Percentiles rank a stretch among this genome's conserved stretches.
Conservation (phyloP, 2,888 invertebrate species). For the Iphiclides podalirius region DNA sequence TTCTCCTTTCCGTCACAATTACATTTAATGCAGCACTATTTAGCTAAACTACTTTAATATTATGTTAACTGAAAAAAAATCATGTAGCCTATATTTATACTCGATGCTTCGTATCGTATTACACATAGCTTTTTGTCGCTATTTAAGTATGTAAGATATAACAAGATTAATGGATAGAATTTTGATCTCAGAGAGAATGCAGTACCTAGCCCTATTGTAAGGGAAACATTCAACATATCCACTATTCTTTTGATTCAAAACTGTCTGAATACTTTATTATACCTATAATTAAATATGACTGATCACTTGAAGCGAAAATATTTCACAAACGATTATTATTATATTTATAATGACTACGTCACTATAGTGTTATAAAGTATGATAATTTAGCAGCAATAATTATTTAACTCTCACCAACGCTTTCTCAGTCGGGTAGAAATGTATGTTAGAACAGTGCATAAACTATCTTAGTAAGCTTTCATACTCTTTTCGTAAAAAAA, state of each 20-base stretch:
- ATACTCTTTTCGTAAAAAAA: neutral
- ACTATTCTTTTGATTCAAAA: constrained; percentile 7
- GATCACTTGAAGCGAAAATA: constrained; percentile 2
- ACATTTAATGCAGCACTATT: neutral
- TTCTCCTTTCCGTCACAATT: constrained; percentile 1
- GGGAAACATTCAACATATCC: constrained; percentile 14
- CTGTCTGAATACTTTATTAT: constrained; percentile 1
- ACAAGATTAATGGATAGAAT: neutral
- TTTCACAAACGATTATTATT: constrained; percentile 4
- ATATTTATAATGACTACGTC: constrained; percentile 9
- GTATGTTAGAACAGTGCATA: constrained; percentile 30
- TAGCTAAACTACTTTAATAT: neutral
- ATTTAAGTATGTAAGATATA: constrained; percentile 2
- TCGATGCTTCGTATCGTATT: constrained; percentile 4
- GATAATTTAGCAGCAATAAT: constrained; percentile 36
- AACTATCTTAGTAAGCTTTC: constrained; percentile 2
- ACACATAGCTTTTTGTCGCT: constrained; percentile 3
- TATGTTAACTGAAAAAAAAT: neutral
- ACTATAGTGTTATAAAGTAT: constrained; percentile 23
- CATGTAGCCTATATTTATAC: constrained; percentile 1
- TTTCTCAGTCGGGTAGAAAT: constrained; percentile 35
- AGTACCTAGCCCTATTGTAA: constrained; percentile 7
- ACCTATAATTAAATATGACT: neutral
- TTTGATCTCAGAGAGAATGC: constrained; percentile 11
- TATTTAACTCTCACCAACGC: constrained; percentile 32